Percentiles rank a stretch among this genome's conserved stretches.
Conservation (phyloP, 2,888 invertebrate genomes). For the Drosophila neutralis region DNA sequence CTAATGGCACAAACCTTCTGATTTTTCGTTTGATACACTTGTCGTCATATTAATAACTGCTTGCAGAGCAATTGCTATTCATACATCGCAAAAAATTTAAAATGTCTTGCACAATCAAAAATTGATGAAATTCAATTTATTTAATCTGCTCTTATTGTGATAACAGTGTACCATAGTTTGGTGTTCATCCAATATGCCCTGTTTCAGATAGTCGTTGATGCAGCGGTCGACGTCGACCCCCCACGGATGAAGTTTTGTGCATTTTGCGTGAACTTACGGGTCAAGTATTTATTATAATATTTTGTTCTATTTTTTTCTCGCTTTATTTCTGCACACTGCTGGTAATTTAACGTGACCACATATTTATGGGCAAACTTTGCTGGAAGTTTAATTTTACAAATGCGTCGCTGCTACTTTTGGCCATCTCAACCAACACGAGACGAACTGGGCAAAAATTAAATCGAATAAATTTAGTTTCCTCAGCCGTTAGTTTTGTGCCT, state of each 20-base stretch:
- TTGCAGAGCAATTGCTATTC: background rate
- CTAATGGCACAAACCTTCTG: background rate
- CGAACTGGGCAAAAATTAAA: constrained; percentile 35
- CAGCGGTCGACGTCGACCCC: constrained; percentile 15
- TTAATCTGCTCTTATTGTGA: background rate
- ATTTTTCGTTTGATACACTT: background rate
- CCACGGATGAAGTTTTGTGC: constrained; percentile 24
- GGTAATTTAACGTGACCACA: constrained; percentile 31
- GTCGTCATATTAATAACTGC: background rate
- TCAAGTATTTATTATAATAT: constrained; percentile 65
- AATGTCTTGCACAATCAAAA: background rate
- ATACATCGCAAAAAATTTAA: background rate
- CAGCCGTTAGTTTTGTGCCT: constrained; percentile 18
- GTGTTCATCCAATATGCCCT: background rate
- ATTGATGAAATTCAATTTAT: background rate
- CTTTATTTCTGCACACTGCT: constrained; percentile 5
- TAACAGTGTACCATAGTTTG: background rate
- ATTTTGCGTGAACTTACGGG: constrained; percentile 54
- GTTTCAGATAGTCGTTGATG: constrained; percentile 25
- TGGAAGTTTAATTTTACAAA: constrained; percentile 57
- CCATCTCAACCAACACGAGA: background rate
- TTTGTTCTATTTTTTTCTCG: constrained; percentile 7
- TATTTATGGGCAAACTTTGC: constrained; percentile 64
- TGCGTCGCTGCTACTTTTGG: constrained; percentile 30
- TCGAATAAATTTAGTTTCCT: constrained; percentile 52